Conservation (phyloP, 2,113 vertebrate genomes). For the Tragelaphus imberbis region DNA sequence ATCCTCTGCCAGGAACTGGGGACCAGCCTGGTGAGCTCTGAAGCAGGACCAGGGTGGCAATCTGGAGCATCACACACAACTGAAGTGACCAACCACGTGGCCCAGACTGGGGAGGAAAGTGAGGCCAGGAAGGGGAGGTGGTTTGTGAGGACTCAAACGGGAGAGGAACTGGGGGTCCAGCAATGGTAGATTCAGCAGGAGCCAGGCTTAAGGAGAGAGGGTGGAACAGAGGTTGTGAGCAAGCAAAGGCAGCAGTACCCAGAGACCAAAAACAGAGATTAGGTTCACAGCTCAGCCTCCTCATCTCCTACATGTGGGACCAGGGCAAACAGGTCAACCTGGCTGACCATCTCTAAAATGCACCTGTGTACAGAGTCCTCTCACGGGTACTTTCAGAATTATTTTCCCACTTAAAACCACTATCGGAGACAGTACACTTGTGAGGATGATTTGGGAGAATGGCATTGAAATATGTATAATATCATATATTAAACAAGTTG, state of each 20-base stretch:
- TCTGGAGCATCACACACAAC: too few species aligned
- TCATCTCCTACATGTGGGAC: neutral
- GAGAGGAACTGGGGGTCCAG: neutral
- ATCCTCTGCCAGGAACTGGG: neutral
- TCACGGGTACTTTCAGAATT: neutral
- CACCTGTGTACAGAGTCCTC: neutral
- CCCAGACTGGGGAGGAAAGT: neutral
- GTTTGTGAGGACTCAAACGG: neutral
- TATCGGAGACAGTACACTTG: neutral
- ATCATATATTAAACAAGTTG: too few species aligned
- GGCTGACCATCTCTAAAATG: neutral
- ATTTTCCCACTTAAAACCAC: neutral
- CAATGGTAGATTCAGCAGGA: neutral
- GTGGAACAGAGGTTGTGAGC: neutral
- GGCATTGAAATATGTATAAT: too few species aligned
- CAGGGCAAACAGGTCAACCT: neutral
- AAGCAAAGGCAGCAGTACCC: neutral
- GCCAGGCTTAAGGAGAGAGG: neutral
- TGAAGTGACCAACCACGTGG: neutral
- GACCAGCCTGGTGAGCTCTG: neutral
- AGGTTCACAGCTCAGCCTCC: neutral
- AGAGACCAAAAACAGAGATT: neutral
- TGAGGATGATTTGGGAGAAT: too few species aligned
- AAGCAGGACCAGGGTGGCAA: neutral
- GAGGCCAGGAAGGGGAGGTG: neutral